Base-by-base conservation (phyloP, 2,113 vertebrate genomes). In the Myrmecobius fasciatus region DNA sequence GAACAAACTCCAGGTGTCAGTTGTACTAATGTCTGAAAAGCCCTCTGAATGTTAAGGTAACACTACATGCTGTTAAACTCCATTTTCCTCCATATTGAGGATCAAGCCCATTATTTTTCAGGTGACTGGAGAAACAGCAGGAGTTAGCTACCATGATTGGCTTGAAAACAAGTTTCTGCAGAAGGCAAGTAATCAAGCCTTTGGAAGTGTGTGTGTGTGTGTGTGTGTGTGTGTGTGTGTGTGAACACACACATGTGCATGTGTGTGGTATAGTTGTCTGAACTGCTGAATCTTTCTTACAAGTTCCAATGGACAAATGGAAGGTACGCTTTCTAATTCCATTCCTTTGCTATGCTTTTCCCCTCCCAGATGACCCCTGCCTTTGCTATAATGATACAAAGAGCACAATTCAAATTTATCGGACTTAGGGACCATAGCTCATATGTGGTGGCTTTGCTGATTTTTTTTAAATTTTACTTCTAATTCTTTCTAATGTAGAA, bases 1-100 rank as follows among this genome's bases (percentile, higher is more conserved):
- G 88, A 93, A 75, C 25, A 52, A 48, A 88, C 24, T 52, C 53
- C 56, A 90, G 51, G 43, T 95, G 90, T 89, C 46, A 92, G 46
- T 25, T 54, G 24, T 88, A 48, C 54, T 93, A 95, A 94, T 52
- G 22, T 54, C 54, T 94, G 43, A 90, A 94, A 98, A 95, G 54
- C 26, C 90, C 28, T 47, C 94, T 94, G 93, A 92, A 90, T 83
- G 75, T 36, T 52, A 28, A 8, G n/a, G 48, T 94, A 94, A 28
- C 26, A 31, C 24, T 94, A 36, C 46, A 22, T 52, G 26, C 49
- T 6, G 52, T 95, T 89, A 95, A 92, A 53, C 49, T 48, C 56
- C 51, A 94, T 92, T 96, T 95, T 95, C 53, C 8, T 96, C 92
- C 83, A 94, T 67, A 93, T 53, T 88, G 52, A 67, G 25, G 22